These are phyloP conservation scores for Drosophila mercatorum DNA, from an alignment of 2,888 invertebrate genomes.

Conservation along the genomic window DNA sequence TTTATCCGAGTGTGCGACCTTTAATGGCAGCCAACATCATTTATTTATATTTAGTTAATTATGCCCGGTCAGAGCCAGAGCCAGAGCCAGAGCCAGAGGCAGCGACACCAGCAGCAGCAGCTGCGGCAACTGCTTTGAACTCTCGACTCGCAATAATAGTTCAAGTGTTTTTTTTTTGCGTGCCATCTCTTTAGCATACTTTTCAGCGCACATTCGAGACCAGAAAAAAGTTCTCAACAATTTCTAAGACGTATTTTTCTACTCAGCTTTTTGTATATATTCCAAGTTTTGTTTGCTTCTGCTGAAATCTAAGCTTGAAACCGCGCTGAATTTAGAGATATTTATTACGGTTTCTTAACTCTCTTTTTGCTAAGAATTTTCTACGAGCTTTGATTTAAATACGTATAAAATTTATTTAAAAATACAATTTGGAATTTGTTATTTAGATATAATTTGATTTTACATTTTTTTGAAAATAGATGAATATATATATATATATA, in stretches of 20 bases:
- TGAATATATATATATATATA: too few relatives aligned
- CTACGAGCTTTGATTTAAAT: background rate
- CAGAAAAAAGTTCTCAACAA: background rate
- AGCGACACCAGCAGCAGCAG: too few relatives aligned
- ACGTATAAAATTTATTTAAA: too few relatives aligned
- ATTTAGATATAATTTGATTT: too few relatives aligned
- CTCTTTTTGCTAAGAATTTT: background rate
- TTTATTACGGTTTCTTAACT: background rate
- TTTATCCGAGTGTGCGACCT: slow-evolving; percentile 8
- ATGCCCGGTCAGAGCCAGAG: background rate
- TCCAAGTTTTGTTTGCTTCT: background rate
- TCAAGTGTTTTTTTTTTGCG: background rate
- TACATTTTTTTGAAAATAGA: too few relatives aligned
- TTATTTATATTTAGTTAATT: slow-evolving; percentile 31
- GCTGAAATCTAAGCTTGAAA: background rate
- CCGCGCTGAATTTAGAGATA: background rate
- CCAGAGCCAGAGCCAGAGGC: background rate
- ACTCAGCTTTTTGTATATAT: background rate
- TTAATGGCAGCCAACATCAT: slow-evolving; percentile 4
- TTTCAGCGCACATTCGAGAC: background rate
- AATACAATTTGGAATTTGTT: too few relatives aligned
- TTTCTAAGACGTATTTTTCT: background rate
- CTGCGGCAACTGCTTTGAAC: slow-evolving; percentile 1
- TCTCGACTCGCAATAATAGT: background rate
- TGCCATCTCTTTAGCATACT: slow-evolving; percentile 26